Conservation (phyloP, 92 coral and sea anemone species). For the Nematostella vectensis region DNA sequence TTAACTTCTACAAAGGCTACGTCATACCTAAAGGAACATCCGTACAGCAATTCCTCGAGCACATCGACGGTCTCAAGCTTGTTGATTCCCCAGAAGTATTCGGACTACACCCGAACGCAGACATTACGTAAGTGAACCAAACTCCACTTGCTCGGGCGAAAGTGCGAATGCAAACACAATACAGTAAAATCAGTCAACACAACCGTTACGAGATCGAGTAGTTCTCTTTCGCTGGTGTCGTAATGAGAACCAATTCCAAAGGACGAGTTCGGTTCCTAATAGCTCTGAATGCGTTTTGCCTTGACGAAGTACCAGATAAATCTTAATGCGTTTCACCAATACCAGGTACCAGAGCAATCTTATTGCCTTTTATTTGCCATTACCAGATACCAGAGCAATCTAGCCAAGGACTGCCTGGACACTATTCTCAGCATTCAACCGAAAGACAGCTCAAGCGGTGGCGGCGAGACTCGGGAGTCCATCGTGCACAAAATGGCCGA, state of each 20-base stretch:
- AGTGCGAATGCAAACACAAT: too few relatives aligned
- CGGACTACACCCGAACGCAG: conserved; percentile 96
- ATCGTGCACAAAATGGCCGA: conserved; percentile 97
- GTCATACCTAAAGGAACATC: conserved; percentile 72
- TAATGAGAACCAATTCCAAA: too few relatives aligned
- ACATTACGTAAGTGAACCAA: conserved; percentile 88
- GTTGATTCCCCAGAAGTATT: conserved; percentile 97
- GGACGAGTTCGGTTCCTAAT: too few relatives aligned
- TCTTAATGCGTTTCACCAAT: too few relatives aligned
- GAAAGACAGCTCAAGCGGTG: conserved; percentile 98
- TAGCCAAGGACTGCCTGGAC: conserved; percentile 91
- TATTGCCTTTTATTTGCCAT: background rate
- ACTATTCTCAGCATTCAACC: conserved; percentile 93
- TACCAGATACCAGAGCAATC: conserved; percentile 90
- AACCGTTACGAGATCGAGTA: too few relatives aligned
- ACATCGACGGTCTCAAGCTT: conserved; percentile 79
- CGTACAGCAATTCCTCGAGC: conserved; percentile 68
- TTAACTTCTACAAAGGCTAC: conserved; percentile 96
- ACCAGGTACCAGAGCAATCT: too few relatives aligned
- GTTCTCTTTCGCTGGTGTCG: too few relatives aligned
- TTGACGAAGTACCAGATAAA: too few relatives aligned
- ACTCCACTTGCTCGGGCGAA: background rate
- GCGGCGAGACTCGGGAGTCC: conserved; percentile 96
- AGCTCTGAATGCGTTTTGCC: too few relatives aligned
- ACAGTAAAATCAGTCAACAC: too few relatives aligned